Evolutionary conservation across 2,888 invertebrate species (phyloP).

Genomic region (Plusia festucae): DNA sequence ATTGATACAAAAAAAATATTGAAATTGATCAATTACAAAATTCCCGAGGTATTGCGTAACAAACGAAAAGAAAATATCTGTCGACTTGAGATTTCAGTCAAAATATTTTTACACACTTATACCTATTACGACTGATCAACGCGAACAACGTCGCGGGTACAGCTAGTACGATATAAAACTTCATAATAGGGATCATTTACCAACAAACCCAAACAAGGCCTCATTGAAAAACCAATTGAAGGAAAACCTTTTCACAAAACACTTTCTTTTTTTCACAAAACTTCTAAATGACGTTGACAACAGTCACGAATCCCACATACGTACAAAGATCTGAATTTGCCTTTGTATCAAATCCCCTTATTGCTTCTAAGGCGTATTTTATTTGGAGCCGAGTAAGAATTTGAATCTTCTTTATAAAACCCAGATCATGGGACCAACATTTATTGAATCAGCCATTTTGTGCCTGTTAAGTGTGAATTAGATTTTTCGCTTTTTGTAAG

Average conservation of each 20-base stretch:
- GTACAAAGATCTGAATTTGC: constrained; percentile 58
- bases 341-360: constrained; percentile 58
- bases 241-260: constrained; percentile 1
- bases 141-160: too few relatives aligned
- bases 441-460: constrained; percentile 38
- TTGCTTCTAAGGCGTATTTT: constrained; percentile 60
- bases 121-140: too few relatives aligned
- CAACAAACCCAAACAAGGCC: background rate
- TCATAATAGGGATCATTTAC: background rate
- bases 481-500: background rate
- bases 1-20: too few relatives aligned
- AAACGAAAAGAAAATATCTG: too few relatives aligned
- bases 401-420: constrained; percentile 21
- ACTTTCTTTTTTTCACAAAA: constrained; percentile 38
- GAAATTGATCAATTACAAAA: too few relatives aligned
- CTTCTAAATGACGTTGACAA: constrained; percentile 45
- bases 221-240: background rate
- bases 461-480: constrained; percentile 25
- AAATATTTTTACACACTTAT: too few relatives aligned
- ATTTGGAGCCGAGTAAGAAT: constrained; percentile 45
- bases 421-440: constrained; percentile 42
- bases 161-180: too few relatives aligned
- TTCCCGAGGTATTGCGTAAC: too few relatives aligned
- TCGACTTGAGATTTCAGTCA: too few relatives aligned
- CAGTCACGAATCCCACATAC: constrained; percentile 50